Evolutionary conservation across 2,113 vertebrate species (phyloP), one percentile per base, ranked within the genome.

Genomic region (Peromyscus polionotus): DNA sequence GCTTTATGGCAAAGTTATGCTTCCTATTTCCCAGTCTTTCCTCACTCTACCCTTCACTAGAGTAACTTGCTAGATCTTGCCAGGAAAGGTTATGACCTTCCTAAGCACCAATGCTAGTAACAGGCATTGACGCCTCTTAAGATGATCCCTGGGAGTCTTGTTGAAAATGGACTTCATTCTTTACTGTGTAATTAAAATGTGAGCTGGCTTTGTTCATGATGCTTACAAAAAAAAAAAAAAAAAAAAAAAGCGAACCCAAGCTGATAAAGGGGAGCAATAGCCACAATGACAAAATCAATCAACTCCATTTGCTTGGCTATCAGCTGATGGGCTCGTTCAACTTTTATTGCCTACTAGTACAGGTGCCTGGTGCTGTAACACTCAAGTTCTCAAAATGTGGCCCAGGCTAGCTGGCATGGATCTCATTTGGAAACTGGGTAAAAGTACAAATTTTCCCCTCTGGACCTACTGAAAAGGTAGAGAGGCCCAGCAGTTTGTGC

Each of bases 111-210:
- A 88, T 65, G 76, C 59, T 95, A 81, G 45, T 54, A 84, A 57
- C 36, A 93, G 57, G 8, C 92, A 75, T n/a, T 86, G 65, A 84
- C 87, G 42, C 36, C 93, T 97, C 67, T 95, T 87, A 94, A 95
- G 90, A 48, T 51, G 77, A 93, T 92, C 31, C 17, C 8, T 77
- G 72, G 13, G 72, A 95, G 57, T 95, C 33, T 79, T 91, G n/a
- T 72, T 96, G 88, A 95, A 96, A 94, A 93, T 54, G 95, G 93
- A 91, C 67, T 51, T 96, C 79, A 94, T 94, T 79, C 83, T 95
- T 96, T 54, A 70, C 76, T 92, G 11, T 92, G 94, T 92, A 90
- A 87, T 95, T 95, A 93, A 96, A 95, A 92, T 79, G 79, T 84
- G 93, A 42, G 54, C 92, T 95, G 87, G 75, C 59, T 92, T 95